Evolutionary conservation across 1,140 invertebrate species (phyloP).

Genomic region (Amyelois transitella): DNA sequence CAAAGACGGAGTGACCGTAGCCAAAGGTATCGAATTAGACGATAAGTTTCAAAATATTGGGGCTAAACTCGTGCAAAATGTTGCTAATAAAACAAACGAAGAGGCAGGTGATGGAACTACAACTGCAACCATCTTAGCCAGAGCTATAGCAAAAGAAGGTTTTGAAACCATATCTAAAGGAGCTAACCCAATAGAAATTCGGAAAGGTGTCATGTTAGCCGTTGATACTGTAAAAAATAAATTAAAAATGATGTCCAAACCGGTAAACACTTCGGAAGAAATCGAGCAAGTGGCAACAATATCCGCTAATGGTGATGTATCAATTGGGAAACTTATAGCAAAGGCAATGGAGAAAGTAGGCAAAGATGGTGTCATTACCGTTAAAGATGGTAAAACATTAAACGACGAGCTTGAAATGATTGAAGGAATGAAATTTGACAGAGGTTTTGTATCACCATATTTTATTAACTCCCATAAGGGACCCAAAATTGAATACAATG

Average conservation of each 20-base stretch:
- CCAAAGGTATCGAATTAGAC: constrained; percentile 93
- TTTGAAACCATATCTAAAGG: constrained; percentile 95
- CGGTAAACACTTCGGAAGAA: constrained; percentile 93
- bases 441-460: constrained; percentile 97
- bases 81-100: constrained; percentile 97
- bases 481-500: constrained; percentile 93
- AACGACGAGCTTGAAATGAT: constrained; percentile 92
- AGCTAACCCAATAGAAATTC: constrained; percentile 95
- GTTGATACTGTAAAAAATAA: constrained; percentile 88
- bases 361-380: constrained; percentile 95
- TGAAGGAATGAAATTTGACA: constrained; percentile 97
- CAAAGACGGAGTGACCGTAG: constrained; percentile 98
- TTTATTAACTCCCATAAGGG: constrained; percentile 94
- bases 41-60: constrained; percentile 97
- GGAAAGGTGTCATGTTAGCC: constrained; percentile 90
- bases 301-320: constrained; percentile 93
- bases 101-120: constrained; percentile 97
- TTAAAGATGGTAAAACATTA: constrained; percentile 96
- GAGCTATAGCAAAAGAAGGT: constrained; percentile 94
- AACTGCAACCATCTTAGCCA: constrained; percentile 86
- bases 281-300: constrained; percentile 98
- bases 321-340: constrained; percentile 90
- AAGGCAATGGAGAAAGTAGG: constrained; percentile 95
- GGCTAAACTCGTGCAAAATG: constrained; percentile 94
- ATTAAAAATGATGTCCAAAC: constrained; percentile 87